Evolutionary conservation across 2,797 vertebrate genomes (phyloP), one percentile per base, ranked within the genome.

Genomic region (Odontamblyopus lacepedii): DNA sequence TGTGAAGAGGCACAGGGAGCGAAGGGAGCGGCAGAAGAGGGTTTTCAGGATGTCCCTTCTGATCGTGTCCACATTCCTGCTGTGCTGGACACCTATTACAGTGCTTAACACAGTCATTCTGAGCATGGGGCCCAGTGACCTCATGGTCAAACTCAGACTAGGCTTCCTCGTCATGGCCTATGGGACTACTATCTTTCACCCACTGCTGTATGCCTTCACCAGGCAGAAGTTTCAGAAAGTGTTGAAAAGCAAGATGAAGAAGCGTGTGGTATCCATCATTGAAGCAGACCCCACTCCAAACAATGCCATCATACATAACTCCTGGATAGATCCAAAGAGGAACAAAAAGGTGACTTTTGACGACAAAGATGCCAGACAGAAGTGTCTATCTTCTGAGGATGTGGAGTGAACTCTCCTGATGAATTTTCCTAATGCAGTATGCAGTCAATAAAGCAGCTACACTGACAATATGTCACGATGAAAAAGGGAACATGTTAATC

Each of bases 141-240:
- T 98, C 84, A 95, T 96, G 92, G 96, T 97, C 92, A 96, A 96
- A 90, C 84, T 99, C 84, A 94, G 98, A 89, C 92, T 99, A 83
- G 97, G 97, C 85, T 98, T 99, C 91, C 92, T 99, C 91, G 97
- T 98, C 75, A 98, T 99, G 97, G 98, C 97, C 60, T 99, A 99
- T 0, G 98, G 98, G 87, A 99, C 98, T 69, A 99, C 98, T 48
- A 95, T 99, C 92, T 99, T 98, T 90, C 98, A 99, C 81, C 98
- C 98, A 66, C 91, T 99, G 77, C 93, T 99, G 76, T 99, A 99
- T 5, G 98, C 98, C 87, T 99, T 99, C 89, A 98, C 98, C 0
- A 92, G 98, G 85, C 98, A 99, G 91, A 99, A 99, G 92, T 99
- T 99, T 88, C 96, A 98, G 91, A 98, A 98, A 84, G 97, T 97